Evolutionary conservation across 2,113 vertebrate species (phyloP).

Genomic region (Syrrhaptes paradoxus): DNA sequence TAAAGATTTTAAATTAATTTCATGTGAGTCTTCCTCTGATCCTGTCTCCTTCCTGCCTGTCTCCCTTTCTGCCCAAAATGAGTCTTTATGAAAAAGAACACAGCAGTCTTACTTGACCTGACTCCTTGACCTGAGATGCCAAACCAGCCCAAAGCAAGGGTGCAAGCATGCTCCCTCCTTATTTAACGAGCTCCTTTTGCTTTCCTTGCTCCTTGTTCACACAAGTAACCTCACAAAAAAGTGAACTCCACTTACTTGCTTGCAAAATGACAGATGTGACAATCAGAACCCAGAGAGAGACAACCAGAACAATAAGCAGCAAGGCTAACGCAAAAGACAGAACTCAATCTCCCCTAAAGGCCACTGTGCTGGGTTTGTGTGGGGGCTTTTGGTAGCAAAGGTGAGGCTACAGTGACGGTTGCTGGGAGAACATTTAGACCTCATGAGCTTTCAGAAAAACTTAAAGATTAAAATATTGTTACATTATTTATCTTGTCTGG

Average conservation of each 20-base stretch:
- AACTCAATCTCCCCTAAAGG: neutral
- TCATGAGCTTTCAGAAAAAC: neutral
- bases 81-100: neutral
- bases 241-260: neutral
- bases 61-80: neutral
- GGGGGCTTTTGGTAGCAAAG: no score
- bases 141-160: neutral
- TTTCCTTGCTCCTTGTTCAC: neutral
- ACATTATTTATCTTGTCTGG: neutral
- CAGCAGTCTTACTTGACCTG: neutral
- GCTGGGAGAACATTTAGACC: neutral
- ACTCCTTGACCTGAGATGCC: neutral
- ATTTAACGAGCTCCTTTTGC: neutral
- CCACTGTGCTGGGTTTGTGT: neutral
- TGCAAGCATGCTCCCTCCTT: neutral
- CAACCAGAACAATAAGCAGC: neutral
- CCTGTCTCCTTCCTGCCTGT: neutral
- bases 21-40: neutral
- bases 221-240: neutral
- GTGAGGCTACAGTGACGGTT: neutral
- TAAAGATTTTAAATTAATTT: neutral
- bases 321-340: neutral
- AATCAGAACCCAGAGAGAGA: neutral
- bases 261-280: neutral
- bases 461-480: neutral